Evolutionary conservation across 2,888 invertebrate genomes (phyloP), one percentile per base, ranked within the genome.

Genomic region (Pachymerium ferrugineum): DNA sequence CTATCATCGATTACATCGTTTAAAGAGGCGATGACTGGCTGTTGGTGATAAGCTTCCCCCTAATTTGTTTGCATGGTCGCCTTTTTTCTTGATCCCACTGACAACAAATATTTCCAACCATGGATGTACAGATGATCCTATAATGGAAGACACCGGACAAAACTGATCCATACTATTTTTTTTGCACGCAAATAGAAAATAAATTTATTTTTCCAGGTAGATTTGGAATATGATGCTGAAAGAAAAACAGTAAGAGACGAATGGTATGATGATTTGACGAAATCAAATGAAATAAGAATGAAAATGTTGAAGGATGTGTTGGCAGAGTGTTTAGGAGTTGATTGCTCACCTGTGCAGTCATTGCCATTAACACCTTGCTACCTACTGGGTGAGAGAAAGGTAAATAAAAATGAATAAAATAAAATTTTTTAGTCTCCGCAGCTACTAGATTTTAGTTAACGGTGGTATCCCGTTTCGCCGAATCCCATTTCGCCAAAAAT

Each of bases 341-440:
- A 89, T 78, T 88, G 89, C 70, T 83, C 82, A 14, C 73, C 74
- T 74, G 74, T 74, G n/a, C 76, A 79, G 16, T 71, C 79, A 5
- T 77, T 79, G 1, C 77, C 85, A 31, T 90, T 87, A 78, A 88
- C 87, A 0, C 85, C 86, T 16, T 90, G 88, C 0, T 93, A 88
- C 83, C 92, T 94, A 80, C 83, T 94, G 38, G 93, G 93, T 29
- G 87, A 89, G 77, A 90, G 93, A 80, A 91, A 92, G 86, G 92
- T 92, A 83, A 84, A 84, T 8, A 79, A 22, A 68, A 29, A 12
- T 25, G 8, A 54, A 54, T 16, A 47, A 19, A 19, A 3, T 25
- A 1, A 54, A n/a, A n/a, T 3, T n/a, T 14, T 10, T 54, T 54
- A 54, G 19, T 54, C 22, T 54, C 22, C 19, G 19, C 22, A 0